Percentiles rank a stretch among this genome's conserved stretches.
Evolutionary conservation across 2,113 vertebrate genomes (phyloP).

Genomic region (Fukomys damarensis): DNA sequence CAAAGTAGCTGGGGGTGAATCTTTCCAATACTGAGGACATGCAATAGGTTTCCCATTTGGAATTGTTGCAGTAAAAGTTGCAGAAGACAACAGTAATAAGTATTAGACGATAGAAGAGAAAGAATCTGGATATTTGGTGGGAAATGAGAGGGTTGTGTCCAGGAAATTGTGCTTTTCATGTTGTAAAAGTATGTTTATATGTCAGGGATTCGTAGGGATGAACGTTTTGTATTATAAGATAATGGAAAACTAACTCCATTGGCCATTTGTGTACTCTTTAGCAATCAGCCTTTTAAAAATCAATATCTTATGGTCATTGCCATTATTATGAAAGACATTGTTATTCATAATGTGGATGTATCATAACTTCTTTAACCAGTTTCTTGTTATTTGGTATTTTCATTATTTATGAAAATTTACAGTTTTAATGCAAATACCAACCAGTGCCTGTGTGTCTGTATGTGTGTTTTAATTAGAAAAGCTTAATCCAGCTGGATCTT

Average conservation of each 20-base stretch:
- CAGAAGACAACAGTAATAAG: not conserved
- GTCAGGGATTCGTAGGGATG: not conserved
- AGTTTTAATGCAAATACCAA: constrained; percentile 24
- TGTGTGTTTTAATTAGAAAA: not conserved
- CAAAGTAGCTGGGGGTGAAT: not conserved
- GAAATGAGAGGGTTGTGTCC: not conserved
- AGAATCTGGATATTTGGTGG: not conserved
- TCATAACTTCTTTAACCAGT: not conserved
- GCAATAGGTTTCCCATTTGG: not conserved
- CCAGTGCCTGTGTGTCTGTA: not conserved
- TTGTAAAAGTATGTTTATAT: not conserved
- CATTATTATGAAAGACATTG: constrained; percentile 41
- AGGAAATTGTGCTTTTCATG: not conserved
- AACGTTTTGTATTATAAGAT: not conserved
- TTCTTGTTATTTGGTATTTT: constrained; percentile 40
- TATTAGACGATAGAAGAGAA: not conserved
- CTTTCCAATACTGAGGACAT: not conserved
- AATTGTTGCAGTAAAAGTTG: not conserved
- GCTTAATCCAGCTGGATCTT: not conserved
- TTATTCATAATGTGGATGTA: not conserved
- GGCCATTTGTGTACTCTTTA: constrained; percentile 20
- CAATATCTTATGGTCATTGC: not conserved
- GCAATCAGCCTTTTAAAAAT: constrained; percentile 21
- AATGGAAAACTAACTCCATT: not conserved
- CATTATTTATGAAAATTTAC: constrained; percentile 8